phyloP scores from a whole-genome alignment of 2,797 vertebrate species.

The Cyclopterus lumpus region DNA sequence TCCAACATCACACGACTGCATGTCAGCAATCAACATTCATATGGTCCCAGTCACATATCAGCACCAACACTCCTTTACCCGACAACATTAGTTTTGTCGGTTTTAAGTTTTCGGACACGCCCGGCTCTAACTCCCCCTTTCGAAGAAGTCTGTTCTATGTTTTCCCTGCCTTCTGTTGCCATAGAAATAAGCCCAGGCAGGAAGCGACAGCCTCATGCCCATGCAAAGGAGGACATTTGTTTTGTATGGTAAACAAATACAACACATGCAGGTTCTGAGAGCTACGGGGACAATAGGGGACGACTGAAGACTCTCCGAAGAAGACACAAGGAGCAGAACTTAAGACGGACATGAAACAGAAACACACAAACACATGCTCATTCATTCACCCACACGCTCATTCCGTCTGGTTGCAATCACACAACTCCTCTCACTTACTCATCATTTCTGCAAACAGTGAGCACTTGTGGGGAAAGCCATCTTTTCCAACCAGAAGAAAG shows the following conservation, averaged over 20 bases:
- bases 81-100: constrained; percentile 8
- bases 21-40: background rate
- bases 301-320: background rate
- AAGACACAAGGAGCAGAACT: background rate
- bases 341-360: constrained; percentile 13
- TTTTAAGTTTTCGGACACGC: constrained; percentile 49
- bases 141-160: constrained; percentile 34
- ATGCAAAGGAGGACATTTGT: constrained; percentile 79
- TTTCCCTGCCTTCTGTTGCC: constrained; percentile 65
- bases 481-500: constrained; percentile 48
- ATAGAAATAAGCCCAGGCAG: constrained; percentile 69
- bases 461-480: constrained; percentile 44
- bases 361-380: constrained; percentile 51
- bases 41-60: background rate
- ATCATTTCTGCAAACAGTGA: constrained; percentile 41
- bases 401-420: constrained; percentile 38
- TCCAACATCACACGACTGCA: background rate
- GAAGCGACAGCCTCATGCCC: constrained; percentile 60
- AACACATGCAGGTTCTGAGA: constrained; percentile 40
- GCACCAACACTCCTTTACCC: constrained; percentile 18
- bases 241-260: constrained; percentile 77
- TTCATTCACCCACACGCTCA: constrained; percentile 28
- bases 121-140: constrained; percentile 41
- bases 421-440: constrained; percentile 57
- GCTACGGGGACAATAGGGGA: constrained; percentile 31